phyloP scores from a whole-genome alignment of 2,888 invertebrate species.

The Eupsilia transversa region DNA sequence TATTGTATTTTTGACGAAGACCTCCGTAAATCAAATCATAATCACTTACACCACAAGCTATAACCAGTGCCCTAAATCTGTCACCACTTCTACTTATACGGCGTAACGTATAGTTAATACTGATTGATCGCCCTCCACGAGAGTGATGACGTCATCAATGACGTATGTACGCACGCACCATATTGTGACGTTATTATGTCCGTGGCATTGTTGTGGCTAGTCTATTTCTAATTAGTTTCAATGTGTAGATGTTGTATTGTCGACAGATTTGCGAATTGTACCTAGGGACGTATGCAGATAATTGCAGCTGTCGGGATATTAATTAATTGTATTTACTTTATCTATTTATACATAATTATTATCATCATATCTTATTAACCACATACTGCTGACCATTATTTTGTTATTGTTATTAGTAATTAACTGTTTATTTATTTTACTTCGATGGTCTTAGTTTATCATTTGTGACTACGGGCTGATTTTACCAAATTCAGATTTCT shows the following conservation, averaged over 20 bases:
- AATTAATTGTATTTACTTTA: slow-evolving; percentile 42
- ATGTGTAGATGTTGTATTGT: slow-evolving; percentile 34
- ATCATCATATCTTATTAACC: too few species aligned
- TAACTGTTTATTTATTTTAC: too few species aligned
- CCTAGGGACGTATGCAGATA: slow-evolving; percentile 9
- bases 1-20: too few species aligned
- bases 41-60: neutral
- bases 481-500: too few species aligned
- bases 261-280: slow-evolving; percentile 34
- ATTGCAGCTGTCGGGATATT: slow-evolving; percentile 28
- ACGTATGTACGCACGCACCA: slow-evolving; percentile 40
- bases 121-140: slow-evolving; percentile 55
- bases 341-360: neutral
- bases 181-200: slow-evolving; percentile 57
- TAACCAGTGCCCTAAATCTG: slow-evolving; percentile 33
- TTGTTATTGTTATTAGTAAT: too few species aligned
- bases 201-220: slow-evolving; percentile 53
- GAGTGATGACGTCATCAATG: slow-evolving; percentile 62
- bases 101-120: slow-evolving; percentile 58
- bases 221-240: slow-evolving; percentile 58
- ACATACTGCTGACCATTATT: too few species aligned
- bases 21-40: neutral
- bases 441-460: too few species aligned
- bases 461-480: too few species aligned
- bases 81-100: slow-evolving; percentile 44